phyloP scores from a whole-genome alignment of 2,888 invertebrate species.

The Drosophila anomelani region DNA sequence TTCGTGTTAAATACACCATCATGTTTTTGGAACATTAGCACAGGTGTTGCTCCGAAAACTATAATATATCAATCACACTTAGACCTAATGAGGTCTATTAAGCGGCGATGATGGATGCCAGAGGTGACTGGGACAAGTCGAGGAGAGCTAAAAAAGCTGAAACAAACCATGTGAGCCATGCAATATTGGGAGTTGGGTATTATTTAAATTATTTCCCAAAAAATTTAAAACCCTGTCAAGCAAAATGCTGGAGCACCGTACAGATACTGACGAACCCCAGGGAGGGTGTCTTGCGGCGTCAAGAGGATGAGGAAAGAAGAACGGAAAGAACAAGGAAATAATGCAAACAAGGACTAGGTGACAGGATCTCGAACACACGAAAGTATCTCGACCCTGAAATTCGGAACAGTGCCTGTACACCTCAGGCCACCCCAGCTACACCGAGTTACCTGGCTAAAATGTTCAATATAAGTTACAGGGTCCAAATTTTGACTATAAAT shows the following conservation, averaged over 20 bases:
- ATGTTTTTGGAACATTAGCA: background rate
- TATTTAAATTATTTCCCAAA: background rate
- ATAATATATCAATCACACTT: constrained; percentile 27
- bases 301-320: background rate
- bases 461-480: constrained; percentile 4
- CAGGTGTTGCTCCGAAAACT: background rate
- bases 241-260: constrained; percentile 12
- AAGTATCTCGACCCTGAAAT: constrained; percentile 8
- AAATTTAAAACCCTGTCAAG: too few species aligned
- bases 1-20: constrained; percentile 17
- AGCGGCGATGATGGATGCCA: background rate
- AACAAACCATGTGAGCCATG: background rate
- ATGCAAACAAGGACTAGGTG: background rate
- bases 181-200: background rate
- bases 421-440: constrained; percentile 17
- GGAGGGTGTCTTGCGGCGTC: constrained; percentile 7
- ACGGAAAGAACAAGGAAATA: constrained; percentile 1
- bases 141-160: background rate
- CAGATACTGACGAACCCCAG: background rate
- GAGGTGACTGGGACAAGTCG: too few species aligned
- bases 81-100: constrained; percentile 20
- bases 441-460: background rate
- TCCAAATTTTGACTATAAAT: background rate
- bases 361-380: constrained; percentile 2
- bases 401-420: background rate